Base-by-base conservation (phyloP, 2,113 vertebrate species). In the Sigmodon hispidus region DNA sequence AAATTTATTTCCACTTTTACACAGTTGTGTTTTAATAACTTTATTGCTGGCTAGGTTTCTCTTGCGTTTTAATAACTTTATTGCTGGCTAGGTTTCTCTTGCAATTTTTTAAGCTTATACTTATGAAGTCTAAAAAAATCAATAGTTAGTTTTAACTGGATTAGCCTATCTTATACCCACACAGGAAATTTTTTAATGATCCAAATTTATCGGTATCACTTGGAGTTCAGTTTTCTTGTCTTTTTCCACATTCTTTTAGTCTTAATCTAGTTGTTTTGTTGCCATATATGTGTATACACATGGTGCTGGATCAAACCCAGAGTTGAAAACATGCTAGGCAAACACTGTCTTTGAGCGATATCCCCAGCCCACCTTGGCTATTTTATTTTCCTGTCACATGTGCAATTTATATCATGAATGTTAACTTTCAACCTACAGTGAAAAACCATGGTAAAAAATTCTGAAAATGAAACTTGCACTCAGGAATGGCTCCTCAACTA, bases 391-490 rank as follows among this genome's bases (percentile, higher is more conserved):
- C 57, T 95, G 48, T 76, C 17, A 89, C 11, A 40, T 36, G 8
- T 92, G 36, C 72, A 96, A 88, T 52, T 43, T n/a, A n/a, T n/a
- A 19, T 72, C 22, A 96, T 34, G 31, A 34, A 96, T 91, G 91
- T 52, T 84, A 94, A 72, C 19, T 90, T 87, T 69, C 95, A 96
- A 96, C 63, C 34, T 89, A 31, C 31, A 96, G 63, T 45, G 15
- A 34, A 67, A 45, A 48, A 92, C 7, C 17, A n/a, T 67, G 22
- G 31, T 87, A 95, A 90, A 93, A 96, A 85, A 89, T 5, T 12
- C 34, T 94, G 63, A 95, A 96, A 96, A 90, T 92, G 72, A 94
- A 96, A 57, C 21, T 75, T 96, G 40, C 36, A 26, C 57, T 90
- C 91, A 92, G 72, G 93, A 96, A 83, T 91, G 59, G 4, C 31